A percentile compares a stretch with the other conserved stretches of the same genome.
Evolutionary conservation across 2,797 vertebrate genomes (phyloP).

Genomic region (Amblyopsis hoosieri): DNA sequence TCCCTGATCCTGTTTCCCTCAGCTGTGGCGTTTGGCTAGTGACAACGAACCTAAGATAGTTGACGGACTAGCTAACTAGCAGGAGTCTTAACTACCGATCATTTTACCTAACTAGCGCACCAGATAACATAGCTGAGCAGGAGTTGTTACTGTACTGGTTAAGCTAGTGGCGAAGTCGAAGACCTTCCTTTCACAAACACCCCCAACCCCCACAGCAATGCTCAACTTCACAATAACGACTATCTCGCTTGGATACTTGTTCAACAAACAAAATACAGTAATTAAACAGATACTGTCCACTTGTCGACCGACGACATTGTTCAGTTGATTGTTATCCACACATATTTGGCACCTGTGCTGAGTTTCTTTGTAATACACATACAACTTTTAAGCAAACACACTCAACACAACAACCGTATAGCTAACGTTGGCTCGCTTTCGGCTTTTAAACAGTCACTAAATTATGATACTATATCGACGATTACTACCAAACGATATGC

Average conservation of each 20-base stretch:
- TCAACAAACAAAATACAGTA: constrained; percentile 13
- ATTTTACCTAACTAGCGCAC: constrained; percentile 9
- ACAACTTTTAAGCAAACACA: constrained; percentile 64
- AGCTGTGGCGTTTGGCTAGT: constrained; percentile 10
- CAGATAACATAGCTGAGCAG: constrained; percentile 33
- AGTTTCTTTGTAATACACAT: constrained; percentile 57
- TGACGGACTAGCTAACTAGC: constrained; percentile 42
- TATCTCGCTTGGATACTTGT: constrained; percentile 22
- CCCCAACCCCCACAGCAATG: constrained; percentile 42
- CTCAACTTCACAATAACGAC: constrained; percentile 31
- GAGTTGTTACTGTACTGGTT: constrained; percentile 12
- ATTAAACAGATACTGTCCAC: constrained; percentile 21
- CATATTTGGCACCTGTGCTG: constrained; percentile 40
- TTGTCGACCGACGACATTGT: constrained; percentile 10
- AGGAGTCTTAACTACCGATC: constrained; percentile 27
- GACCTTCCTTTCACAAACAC: constrained; percentile 23
- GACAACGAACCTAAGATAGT: neutral
- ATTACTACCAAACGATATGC: constrained; percentile 29
- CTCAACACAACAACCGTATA: constrained; percentile 13
- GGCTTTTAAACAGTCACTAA: neutral
- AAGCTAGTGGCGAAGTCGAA: constrained; percentile 33
- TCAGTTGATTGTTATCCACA: constrained; percentile 34
- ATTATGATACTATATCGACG: neutral
- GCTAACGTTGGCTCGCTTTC: neutral
- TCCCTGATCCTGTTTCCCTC: constrained; percentile 15